These are phyloP conservation scores for Forbesichthys agassizii DNA, from an alignment of 2,113 vertebrate species.

Conservation along the genomic window DNA sequence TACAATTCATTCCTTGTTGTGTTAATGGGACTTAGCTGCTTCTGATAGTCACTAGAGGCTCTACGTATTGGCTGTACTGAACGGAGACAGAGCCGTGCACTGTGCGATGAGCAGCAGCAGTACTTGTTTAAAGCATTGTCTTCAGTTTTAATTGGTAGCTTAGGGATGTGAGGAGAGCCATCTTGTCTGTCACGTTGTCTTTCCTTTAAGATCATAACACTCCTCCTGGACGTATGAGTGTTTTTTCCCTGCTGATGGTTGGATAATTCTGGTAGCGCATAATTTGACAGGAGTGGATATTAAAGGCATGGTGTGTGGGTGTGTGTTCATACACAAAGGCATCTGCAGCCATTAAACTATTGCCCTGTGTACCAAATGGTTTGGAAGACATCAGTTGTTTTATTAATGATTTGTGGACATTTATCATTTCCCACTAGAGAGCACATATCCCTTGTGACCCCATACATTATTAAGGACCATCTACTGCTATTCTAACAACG, in stretches of 20 bases:
- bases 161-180: constrained; percentile 41
- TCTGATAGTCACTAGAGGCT: not conserved
- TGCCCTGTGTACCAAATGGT: constrained; percentile 2
- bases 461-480: constrained; percentile 52
- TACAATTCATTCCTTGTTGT: not conserved
- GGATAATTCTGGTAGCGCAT: not conserved
- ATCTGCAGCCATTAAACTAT: constrained; percentile 25
- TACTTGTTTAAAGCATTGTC: constrained; percentile 33
- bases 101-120: constrained; percentile 17
- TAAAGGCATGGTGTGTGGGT: not conserved
- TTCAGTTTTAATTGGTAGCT: constrained; percentile 52
- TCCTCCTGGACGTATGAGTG: not conserved
- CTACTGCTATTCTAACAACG: constrained; percentile 23
- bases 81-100: constrained; percentile 4
- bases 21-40: not conserved
- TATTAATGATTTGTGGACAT: constrained; percentile 30
- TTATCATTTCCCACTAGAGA: constrained; percentile 38
- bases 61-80: not conserved
- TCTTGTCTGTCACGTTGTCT: constrained; percentile 6
- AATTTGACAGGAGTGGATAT: not conserved
- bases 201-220: not conserved
- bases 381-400: constrained; percentile 29
- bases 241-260: constrained; percentile 4
- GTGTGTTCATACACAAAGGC: constrained; percentile 5
- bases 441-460: constrained; percentile 46